Base-by-base conservation (phyloP, 2,797 vertebrate genomes). In the Centropyge bicolor region DNA sequence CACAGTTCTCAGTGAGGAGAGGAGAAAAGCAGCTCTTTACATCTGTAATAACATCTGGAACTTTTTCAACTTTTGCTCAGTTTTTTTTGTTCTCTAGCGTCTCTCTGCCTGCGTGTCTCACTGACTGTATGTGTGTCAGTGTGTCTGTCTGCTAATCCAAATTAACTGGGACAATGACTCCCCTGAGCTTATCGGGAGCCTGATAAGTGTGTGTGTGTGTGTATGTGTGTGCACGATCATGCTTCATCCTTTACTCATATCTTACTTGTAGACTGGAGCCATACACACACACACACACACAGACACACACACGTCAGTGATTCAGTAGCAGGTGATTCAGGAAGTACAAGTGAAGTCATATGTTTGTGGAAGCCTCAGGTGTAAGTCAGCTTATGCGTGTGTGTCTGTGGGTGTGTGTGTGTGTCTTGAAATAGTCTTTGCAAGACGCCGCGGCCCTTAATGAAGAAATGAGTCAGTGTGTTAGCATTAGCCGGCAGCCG, bases 271-370 rank as follows among this genome's bases (percentile, higher is more conserved):
- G 67, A 85, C 69, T 24, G 52, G 22, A 66, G 52, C 40, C 63
- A 61, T 70, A 81, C 70, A 77, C 61, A 59, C 54, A 74, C 76
- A 40, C 78, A 27, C 41, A 45, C 66, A 74, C 60, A 57, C 52
- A 75, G 71, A 35, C 78, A 27, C 41, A 51, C 60, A 54, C 76
- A 67, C 62, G 46, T 12, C 63, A 6, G 24, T 80, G 57, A 85
- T 74, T 85, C 80, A 84, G 74, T 20, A 51, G 76, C 84, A 88
- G 85, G 68, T 89, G 83, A 92, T 78, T 88, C 80, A 92, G 40
- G 72, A 41, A 78, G 83, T 70, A 82, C 40, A 41, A 80, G 85
- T 82, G 78, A 83, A 71, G 76, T 90, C 86, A 88, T 87, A 81
- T 78, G 85, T 81, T 90, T 85, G 51, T 48, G 52, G 69, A 86